phyloP scores from a whole-genome alignment of 2,888 invertebrate species.

The Pseudoips prasinana region DNA sequence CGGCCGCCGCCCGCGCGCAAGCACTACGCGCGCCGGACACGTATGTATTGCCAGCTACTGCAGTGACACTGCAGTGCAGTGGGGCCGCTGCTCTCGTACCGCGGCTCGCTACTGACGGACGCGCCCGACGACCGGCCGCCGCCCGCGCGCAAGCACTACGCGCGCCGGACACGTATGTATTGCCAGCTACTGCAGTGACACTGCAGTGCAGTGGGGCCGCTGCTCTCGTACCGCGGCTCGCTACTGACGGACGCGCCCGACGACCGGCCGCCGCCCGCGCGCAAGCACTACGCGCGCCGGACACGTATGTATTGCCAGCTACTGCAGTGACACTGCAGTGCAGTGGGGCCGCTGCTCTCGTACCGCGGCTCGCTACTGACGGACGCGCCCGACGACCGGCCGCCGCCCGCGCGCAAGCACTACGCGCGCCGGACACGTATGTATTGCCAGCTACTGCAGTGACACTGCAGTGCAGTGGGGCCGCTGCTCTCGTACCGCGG shows the following conservation, averaged over 20 bases:
- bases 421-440: constrained; percentile 59
- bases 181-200: too few species aligned
- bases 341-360: not conserved
- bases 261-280: constrained; percentile 85
- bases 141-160: constrained; percentile 6
- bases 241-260: constrained; percentile 86
- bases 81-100: constrained; percentile 24
- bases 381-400: constrained; percentile 87
- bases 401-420: constrained; percentile 86
- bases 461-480: constrained; percentile 13
- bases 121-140: constrained; percentile 8
- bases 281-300: constrained; percentile 82
- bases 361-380: constrained; percentile 70
- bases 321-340: not conserved
- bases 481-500: constrained; percentile 56
- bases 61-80: too few species aligned
- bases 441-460: constrained; percentile 5
- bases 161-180: constrained; percentile 2
- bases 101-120: constrained; percentile 55
- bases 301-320: constrained; percentile 28
- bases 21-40: constrained; percentile 76
- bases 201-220: not conserved
- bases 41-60: constrained; percentile 13
- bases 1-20: constrained; percentile 85
- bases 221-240: constrained; percentile 43